A percentile compares a stretch with the other conserved stretches of the same genome.
Evolutionary conservation across 2,888 invertebrate species (phyloP).

Genomic region (Trilocha varians): DNA sequence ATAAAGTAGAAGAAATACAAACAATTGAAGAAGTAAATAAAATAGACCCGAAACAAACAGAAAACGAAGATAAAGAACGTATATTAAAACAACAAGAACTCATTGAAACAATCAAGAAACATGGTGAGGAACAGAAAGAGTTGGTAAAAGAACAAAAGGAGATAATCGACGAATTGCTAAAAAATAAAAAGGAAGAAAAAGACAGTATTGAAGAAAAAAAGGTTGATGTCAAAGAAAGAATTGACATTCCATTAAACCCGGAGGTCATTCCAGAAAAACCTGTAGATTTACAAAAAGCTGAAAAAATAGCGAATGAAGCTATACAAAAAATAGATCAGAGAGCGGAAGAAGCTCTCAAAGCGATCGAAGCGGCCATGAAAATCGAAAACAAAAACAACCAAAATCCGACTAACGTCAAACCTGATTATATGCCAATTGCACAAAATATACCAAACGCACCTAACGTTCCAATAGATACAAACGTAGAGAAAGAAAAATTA

Average conservation of each 20-base stretch:
- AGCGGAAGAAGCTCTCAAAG: constrained; percentile 54
- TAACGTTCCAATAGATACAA: background rate
- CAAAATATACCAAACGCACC: background rate
- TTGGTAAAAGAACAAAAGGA: constrained; percentile 79
- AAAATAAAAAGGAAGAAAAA: constrained; percentile 53
- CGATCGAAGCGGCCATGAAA: constrained; percentile 49
- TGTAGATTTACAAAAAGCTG: constrained; percentile 22
- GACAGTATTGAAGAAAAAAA: constrained; percentile 59
- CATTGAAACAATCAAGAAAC: constrained; percentile 77
- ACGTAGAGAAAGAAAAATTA: background rate
- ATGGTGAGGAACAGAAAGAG: constrained; percentile 78
- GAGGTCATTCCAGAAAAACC: constrained; percentile 55
- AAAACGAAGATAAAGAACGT: constrained; percentile 28
- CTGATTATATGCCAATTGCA: background rate
- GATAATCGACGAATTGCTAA: constrained; percentile 62
- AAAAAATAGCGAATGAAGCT: constrained; percentile 47
- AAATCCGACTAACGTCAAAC: background rate
- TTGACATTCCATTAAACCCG: constrained; percentile 57
- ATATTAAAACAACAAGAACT: constrained; percentile 63
- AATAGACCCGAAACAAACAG: constrained; percentile 17
- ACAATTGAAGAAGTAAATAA: too few relatives aligned
- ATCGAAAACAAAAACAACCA: constrained; percentile 23
- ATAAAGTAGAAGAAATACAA: constrained; percentile 21
- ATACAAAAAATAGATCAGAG: constrained; percentile 64
- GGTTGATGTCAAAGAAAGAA: constrained; percentile 64